Evolutionary conservation across 2,797 vertebrate species (phyloP).

Genomic region (Galagoides demidoff): DNA sequence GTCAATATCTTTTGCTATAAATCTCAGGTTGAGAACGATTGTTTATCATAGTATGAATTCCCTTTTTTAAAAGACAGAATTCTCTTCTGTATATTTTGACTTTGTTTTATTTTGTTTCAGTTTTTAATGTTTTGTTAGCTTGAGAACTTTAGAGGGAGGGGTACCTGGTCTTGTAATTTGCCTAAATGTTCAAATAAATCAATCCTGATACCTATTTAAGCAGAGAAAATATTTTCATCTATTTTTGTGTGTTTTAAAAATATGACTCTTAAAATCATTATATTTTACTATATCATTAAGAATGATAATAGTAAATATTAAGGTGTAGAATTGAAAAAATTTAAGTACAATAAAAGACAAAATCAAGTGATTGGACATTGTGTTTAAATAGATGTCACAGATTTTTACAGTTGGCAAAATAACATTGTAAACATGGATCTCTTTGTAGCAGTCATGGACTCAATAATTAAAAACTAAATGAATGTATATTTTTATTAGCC

Average conservation of each 20-base stretch:
- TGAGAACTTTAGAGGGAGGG: neutral
- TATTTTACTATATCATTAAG: neutral
- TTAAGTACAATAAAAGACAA: neutral
- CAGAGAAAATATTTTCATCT: slow-evolving; percentile 29
- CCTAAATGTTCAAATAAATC: slow-evolving; percentile 45
- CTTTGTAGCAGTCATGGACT: neutral
- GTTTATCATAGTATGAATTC: neutral
- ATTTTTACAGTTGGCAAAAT: neutral
- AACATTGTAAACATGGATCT: neutral
- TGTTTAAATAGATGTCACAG: slow-evolving; percentile 29
- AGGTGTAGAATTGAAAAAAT: neutral
- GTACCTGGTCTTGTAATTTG: neutral
- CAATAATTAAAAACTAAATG: slow-evolving; percentile 26
- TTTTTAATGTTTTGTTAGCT: slow-evolving; percentile 43
- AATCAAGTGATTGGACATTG: slow-evolving; percentile 17
- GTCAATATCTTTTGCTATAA: slow-evolving; percentile 29
- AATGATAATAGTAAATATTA: slow-evolving; percentile 10
- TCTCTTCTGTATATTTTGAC: neutral
- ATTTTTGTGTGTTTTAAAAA: slow-evolving; percentile 11
- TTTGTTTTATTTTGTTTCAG: slow-evolving; percentile 25
- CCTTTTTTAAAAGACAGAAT: neutral
- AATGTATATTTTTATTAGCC: slow-evolving; percentile 32
- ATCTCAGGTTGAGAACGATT: slow-evolving; percentile 22
- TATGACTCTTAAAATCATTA: neutral
- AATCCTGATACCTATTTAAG: slow-evolving; percentile 14